Base-by-base conservation (phyloP, 2,888 invertebrate species). In the Colostygia pectinataria region DNA sequence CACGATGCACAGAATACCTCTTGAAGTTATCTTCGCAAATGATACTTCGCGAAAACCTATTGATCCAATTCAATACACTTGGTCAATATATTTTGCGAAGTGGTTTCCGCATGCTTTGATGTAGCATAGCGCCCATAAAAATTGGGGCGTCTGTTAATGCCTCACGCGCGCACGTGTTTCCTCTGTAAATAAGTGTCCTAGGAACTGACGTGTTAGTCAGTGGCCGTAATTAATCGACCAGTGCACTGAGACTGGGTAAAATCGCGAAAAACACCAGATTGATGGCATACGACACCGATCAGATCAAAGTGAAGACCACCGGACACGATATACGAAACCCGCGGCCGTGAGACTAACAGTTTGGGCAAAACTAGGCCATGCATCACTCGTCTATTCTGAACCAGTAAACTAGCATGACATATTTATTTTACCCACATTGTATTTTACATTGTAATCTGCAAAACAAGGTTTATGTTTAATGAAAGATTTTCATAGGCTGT, bases 291-390 rank as follows among this genome's bases (percentile, higher is more conserved):
- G 75, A 71, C 75, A 76, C 61, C 64, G 67, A 60, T 61, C 70
- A 77, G 74, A 80, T 85, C 82, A 80, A 83, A 84, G 74, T 61
- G 66, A 74, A 79, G 75, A 74, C 68, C 69, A 65, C 62, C 65
- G 69, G 69, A 66, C 68, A 69, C 68, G 69, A 65, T 68, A 70
- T 68, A 73, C 58, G 65, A 65, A 66, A 64, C 67, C 71, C 68
- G 66, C 68, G 77, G 71, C 70, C 79, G 55, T 69, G 53, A 49
- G 47, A 52, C 46, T 38, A 61, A 66, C 63, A 66, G 67, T 71
- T 78, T 79, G 77, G 77, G 65, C 74, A 63, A 71, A 63, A 66
- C 73, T 80, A 66, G 85, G 86, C 73, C 85, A 78, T 72, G 73
- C 85, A 77, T 74, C 72, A 73, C 76, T 69, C n/a, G n/a, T 76